Base-by-base conservation (phyloP, 2,113 vertebrate species). In the Colistium nudipinnis region DNA sequence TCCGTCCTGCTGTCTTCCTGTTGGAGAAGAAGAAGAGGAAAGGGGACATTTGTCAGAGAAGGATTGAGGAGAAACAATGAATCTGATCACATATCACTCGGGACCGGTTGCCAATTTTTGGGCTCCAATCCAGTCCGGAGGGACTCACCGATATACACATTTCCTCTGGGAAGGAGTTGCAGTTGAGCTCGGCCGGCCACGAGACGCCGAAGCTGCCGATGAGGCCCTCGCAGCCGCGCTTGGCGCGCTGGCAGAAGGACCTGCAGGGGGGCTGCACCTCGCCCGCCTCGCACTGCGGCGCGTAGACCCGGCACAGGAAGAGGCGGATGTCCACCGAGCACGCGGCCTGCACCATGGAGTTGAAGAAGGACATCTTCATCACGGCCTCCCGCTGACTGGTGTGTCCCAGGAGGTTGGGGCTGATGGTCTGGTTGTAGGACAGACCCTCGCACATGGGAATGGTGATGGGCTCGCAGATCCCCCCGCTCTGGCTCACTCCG, bases 401-500 rank as follows among this genome's bases (percentile, higher is more conserved):
- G 81, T 90, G 88, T 13, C 88, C 88, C 28, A 91, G 80, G 0
- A 87, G 73, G 12, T 91, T 91, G 0, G 87, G 90, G 10, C 25
- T 51, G 10, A 85, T 56, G 19, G 90, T 91, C 78, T 76, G 62
- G 71, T 85, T 84, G 84, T 91, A 91, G 72, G 74, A 61, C 35
- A 91, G 56, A 24, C 52, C 78, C 59, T 84, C 77, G 30, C 90
- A 91, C 76, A 88, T 28, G 0, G 88, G 86, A 0, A 91, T 83
- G 41, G 63, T 85, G 86, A 91, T 88, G 0, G 86, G 78, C 78
- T 91, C 82, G 16, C 90, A 90, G 38, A 84, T 38, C 2, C 25
- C 75, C 2, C 81, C 84, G 0, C 10, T 82, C 74, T 62, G 76
- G 64, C 81, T 48, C 61, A 87, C 71, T 0, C 81, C 88, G 3